Percentiles rank a stretch among this genome's conserved stretches.
Conservation (phyloP, 2,113 vertebrate genomes). For the Sprattus sprattus region DNA sequence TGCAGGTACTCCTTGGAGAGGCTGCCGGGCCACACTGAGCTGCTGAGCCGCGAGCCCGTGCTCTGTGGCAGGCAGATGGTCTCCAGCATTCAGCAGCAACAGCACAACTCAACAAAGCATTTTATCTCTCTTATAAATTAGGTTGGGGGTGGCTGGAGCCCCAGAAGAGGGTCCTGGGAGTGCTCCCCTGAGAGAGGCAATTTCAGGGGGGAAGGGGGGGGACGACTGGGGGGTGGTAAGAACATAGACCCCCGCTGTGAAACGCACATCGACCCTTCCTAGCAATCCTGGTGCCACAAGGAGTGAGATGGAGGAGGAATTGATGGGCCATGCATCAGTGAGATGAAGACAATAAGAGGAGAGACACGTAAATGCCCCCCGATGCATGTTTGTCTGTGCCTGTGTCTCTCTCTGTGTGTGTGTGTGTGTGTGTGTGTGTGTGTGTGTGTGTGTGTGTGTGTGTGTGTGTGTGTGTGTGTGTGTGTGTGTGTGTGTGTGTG, state of each 20-base stretch:
- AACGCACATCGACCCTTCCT: constrained; percentile 62
- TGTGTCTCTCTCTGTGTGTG: neutral
- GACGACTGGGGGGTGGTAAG: neutral
- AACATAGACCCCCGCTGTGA: constrained; percentile 43
- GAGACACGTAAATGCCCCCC: constrained; percentile 57
- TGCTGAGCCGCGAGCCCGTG: too few relatives aligned
- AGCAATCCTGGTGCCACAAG: constrained; percentile 44
- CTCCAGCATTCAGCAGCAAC: neutral
- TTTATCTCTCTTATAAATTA: constrained; percentile 71
- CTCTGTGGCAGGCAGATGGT: neutral
- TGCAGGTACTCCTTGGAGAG: neutral
- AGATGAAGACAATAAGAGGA: constrained; percentile 56
- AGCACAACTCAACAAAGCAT: constrained; percentile 62
- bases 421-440: constrained; percentile 8
- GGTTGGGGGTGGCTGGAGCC: constrained; percentile 42
- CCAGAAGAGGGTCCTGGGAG: constrained; percentile 58
- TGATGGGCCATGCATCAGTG: constrained; percentile 64
- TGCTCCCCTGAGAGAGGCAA: constrained; percentile 66
- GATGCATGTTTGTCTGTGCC: neutral
- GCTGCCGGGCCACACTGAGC: neutral
- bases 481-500: constrained; percentile 22
- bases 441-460: constrained; percentile 27
- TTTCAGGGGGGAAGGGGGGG: constrained; percentile 38
- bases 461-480: constrained; percentile 20
- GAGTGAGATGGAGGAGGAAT: constrained; percentile 57